Evolutionary conservation across 2,113 vertebrate species (phyloP).

Genomic region (Ictalurus punctatus): DNA sequence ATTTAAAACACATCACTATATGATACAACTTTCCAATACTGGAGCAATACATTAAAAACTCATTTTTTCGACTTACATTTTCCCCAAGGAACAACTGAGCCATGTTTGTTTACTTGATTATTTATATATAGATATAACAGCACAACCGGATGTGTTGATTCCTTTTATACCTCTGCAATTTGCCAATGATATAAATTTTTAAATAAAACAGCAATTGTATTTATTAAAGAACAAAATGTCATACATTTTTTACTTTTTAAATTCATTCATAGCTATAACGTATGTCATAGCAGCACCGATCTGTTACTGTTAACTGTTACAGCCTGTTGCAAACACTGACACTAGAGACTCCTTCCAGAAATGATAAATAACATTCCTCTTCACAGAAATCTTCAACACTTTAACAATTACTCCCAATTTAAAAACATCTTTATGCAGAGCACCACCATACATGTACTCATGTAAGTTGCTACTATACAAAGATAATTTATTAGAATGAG

Average conservation of each 20-base stretch:
- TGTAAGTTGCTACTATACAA: not conserved
- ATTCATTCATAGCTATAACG: not conserved
- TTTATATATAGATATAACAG: not conserved
- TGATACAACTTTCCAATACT: not conserved
- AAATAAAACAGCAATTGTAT: not conserved
- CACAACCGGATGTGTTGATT: not conserved
- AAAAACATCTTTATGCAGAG: not conserved
- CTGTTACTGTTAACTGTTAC: not conserved
- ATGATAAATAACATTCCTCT: not conserved
- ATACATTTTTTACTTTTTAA: not conserved
- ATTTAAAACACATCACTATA: not conserved
- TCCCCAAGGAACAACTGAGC: not conserved
- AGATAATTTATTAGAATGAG: not conserved
- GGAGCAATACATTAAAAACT: not conserved
- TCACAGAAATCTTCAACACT: not conserved
- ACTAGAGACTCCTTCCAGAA: not conserved
- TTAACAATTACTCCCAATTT: not conserved
- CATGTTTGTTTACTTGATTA: not conserved
- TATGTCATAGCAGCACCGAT: not conserved
- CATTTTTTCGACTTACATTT: not conserved
- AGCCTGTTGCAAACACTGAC: not conserved
- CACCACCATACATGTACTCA: not conserved
- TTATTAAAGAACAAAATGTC: not conserved
- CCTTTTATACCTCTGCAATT: not conserved
- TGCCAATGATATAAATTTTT: not conserved